These are phyloP conservation scores for Bembecia ichneumoniformis DNA, from an alignment of 2,888 invertebrate species.

Conservation along the genomic window DNA sequence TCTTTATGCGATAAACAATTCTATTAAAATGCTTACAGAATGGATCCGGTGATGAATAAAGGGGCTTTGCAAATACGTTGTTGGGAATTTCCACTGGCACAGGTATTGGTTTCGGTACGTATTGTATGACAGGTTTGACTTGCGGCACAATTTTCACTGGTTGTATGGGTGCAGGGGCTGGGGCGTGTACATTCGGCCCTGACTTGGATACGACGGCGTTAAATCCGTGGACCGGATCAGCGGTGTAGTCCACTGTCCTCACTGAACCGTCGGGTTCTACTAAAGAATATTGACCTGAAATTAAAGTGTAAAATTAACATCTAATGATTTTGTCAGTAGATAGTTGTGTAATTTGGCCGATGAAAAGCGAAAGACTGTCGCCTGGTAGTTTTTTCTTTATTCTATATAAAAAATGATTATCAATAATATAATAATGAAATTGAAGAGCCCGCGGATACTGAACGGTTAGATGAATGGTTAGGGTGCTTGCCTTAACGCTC, in stretches of 20 bases:
- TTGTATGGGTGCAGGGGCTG: slow-evolving; percentile 23
- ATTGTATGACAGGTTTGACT: slow-evolving; percentile 27
- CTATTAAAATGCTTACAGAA: slow-evolving; percentile 27
- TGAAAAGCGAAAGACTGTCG: no score
- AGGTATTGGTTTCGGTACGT: slow-evolving; percentile 36
- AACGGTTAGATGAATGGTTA: no score
- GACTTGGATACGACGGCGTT: slow-evolving; percentile 71
- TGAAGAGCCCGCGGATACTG: no score
- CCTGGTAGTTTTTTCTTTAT: no score
- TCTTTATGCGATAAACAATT: no score
- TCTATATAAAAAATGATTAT: no score
- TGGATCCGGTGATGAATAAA: slow-evolving; percentile 28
- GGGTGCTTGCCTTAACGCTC: no score
- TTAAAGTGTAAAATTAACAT: not conserved
- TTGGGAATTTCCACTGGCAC: slow-evolving; percentile 50
- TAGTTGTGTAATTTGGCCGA: no score
- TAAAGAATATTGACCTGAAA: slow-evolving; percentile 62
- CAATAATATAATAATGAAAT: no score
- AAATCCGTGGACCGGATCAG: slow-evolving; percentile 72
- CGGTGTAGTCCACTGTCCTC: slow-evolving; percentile 71
- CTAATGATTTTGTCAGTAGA: not conserved
- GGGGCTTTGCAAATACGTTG: slow-evolving; percentile 22
- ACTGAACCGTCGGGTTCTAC: slow-evolving; percentile 69
- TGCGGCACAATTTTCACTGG: slow-evolving; percentile 8
- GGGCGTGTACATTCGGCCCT: slow-evolving; percentile 59